Evolutionary conservation across 2,888 invertebrate genomes (phyloP).

Genomic region (Pyrrhia umbra): DNA sequence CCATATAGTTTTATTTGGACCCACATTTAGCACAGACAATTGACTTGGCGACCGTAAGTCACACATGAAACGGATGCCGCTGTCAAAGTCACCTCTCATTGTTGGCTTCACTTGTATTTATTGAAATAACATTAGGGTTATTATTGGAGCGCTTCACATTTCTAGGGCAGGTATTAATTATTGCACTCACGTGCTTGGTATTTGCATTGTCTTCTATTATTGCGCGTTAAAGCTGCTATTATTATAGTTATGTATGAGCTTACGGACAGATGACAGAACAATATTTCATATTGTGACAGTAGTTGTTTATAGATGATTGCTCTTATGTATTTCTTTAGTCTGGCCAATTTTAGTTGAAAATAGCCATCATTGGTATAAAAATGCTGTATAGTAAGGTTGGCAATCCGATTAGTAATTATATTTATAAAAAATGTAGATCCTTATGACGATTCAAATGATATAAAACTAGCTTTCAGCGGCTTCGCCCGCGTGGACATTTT

Average conservation of each 20-base stretch:
- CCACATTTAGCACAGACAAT: constrained; percentile 86
- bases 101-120: constrained; percentile 78
- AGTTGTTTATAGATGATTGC: not conserved
- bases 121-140: constrained; percentile 73
- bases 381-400: no score
- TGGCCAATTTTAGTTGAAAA: not conserved
- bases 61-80: constrained; percentile 86
- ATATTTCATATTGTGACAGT: not conserved
- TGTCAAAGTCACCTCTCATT: constrained; percentile 78
- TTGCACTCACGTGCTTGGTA: constrained; percentile 24
- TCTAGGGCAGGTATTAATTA: constrained; percentile 65
- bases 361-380: no score
- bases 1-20: constrained; percentile 71
- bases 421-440: no score
- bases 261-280: constrained; percentile 2
- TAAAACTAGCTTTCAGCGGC: no score
- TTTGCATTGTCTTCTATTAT: constrained; percentile 38
- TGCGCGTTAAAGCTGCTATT: constrained; percentile 37
- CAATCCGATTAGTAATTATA: no score
- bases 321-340: not conserved
- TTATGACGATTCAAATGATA: no score
- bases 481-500: no score
- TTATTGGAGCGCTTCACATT: constrained; percentile 66
- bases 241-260: constrained; percentile 4
- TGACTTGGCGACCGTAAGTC: constrained; percentile 84